phyloP scores from a whole-genome alignment of 2,888 invertebrate genomes.

The Gisinianus flammeolus region DNA sequence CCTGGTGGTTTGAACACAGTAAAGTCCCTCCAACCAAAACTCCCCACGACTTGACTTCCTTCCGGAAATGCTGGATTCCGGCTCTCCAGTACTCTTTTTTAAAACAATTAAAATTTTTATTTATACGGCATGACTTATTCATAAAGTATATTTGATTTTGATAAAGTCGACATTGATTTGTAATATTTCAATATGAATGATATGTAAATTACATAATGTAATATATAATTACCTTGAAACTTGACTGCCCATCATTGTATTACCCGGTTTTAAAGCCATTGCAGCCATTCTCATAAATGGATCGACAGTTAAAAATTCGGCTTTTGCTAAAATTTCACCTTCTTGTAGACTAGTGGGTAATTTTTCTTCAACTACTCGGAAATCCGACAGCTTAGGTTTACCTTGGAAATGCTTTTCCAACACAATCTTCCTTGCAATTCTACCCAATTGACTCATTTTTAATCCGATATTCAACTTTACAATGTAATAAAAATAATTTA shows the following conservation, averaged over 20 bases:
- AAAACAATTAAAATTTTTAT: not conserved
- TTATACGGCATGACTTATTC: too few relatives aligned
- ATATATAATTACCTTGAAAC: slow-evolving; percentile 69
- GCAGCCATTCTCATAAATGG: slow-evolving; percentile 69
- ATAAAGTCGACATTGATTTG: not conserved
- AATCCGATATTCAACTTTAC: too few relatives aligned
- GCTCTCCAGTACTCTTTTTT: slow-evolving; percentile 72
- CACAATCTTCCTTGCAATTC: slow-evolving; percentile 60
- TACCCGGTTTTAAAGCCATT: slow-evolving; percentile 64
- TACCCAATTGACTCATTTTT: slow-evolving; percentile 41
- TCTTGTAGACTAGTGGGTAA: slow-evolving; percentile 67
- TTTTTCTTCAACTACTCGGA: slow-evolving; percentile 72
- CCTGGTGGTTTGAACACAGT: slow-evolving; percentile 63
- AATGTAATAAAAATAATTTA: too few relatives aligned
- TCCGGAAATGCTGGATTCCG: slow-evolving; percentile 70
- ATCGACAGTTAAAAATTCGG: slow-evolving; percentile 75
- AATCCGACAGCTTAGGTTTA: slow-evolving; percentile 70
- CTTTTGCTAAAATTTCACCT: slow-evolving; percentile 70
- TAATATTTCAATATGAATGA: not conserved
- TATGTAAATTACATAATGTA: not conserved
- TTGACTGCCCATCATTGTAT: slow-evolving; percentile 73
- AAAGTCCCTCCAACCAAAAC: slow-evolving; percentile 72
- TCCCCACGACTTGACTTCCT: slow-evolving; percentile 69
- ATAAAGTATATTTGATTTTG: not conserved
- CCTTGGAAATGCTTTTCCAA: slow-evolving; percentile 67